Evolutionary conservation across 1,140 invertebrate species (phyloP).

Genomic region (Pararge aegeria): DNA sequence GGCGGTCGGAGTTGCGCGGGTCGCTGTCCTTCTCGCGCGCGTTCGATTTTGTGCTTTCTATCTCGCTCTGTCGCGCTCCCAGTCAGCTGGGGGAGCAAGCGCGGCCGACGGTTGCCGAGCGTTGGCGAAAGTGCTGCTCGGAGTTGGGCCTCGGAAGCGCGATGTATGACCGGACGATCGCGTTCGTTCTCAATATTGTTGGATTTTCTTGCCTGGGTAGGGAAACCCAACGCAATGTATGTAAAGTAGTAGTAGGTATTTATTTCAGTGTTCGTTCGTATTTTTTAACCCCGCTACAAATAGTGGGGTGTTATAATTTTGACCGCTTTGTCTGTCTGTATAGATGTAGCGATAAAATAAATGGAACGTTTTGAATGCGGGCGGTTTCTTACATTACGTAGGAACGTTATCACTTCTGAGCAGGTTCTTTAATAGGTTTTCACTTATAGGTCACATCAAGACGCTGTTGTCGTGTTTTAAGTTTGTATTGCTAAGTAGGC

Average conservation of each 20-base stretch:
- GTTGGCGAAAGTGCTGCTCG: conserved; percentile 69
- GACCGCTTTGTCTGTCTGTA: too few relatives aligned
- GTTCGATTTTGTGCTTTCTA: conserved; percentile 4
- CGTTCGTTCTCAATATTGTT: conserved; percentile 13
- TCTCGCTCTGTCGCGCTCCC: conserved; percentile 50
- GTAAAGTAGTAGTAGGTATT: background rate
- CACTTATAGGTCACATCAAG: too few relatives aligned
- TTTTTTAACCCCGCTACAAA: background rate
- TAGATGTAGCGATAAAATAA: too few relatives aligned
- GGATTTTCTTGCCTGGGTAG: background rate
- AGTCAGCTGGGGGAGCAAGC: conserved; percentile 69
- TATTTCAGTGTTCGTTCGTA: background rate
- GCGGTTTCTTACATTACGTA: too few relatives aligned
- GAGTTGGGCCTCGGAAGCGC: conserved; percentile 62
- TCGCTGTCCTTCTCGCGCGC: conserved; percentile 46
- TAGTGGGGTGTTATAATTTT: too few relatives aligned
- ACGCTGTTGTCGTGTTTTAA: too few relatives aligned
- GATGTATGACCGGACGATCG: conserved; percentile 32
- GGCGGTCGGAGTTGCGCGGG: conserved; percentile 61
- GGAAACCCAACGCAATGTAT: background rate
- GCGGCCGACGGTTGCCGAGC: conserved; percentile 51
- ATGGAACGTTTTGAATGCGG: too few relatives aligned
- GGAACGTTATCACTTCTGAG: too few relatives aligned
- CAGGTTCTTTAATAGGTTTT: too few relatives aligned
- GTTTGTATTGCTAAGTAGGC: too few relatives aligned